Percentiles rank a stretch among this genome's conserved stretches.
Conservation (phyloP, 2,797 vertebrate species). For the Molossus molossus region DNA sequence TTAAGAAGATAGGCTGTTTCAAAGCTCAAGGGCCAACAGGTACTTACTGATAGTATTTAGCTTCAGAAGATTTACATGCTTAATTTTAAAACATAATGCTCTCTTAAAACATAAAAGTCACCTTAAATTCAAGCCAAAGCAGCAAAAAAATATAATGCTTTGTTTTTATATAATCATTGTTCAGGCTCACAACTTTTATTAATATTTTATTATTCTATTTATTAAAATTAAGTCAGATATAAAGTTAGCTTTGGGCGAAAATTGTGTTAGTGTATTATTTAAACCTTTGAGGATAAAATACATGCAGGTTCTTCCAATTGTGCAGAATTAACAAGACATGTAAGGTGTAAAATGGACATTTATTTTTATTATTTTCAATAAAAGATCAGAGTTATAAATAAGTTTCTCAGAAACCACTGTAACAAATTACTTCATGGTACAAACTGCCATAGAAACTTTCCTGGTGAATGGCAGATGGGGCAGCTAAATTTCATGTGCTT, state of each 20-base stretch:
- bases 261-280: constrained; percentile 36
- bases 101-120: constrained; percentile 22
- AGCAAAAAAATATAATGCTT: background rate
- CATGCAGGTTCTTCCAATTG: background rate
- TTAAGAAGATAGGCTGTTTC: background rate
- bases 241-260: constrained; percentile 49
- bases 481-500: background rate
- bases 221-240: constrained; percentile 51
- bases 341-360: background rate
- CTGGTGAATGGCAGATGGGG: background rate
- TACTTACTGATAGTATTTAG: background rate
- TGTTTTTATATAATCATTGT: background rate
- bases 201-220: constrained; percentile 22
- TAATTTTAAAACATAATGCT: constrained; percentile 59
- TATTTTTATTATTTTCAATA: constrained; percentile 47
- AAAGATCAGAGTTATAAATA: constrained; percentile 15
- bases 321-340: background rate
- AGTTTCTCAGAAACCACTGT: constrained; percentile 51
- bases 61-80: background rate
- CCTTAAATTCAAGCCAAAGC: constrained; percentile 33
- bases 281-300: constrained; percentile 24
- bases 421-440: constrained; percentile 12
- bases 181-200: background rate
- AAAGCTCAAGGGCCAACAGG: background rate
- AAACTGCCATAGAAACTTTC: background rate